A percentile compares a stretch with the other conserved stretches of the same genome.
Conservation (phyloP, 1,140 invertebrate genomes). For the Drosophila kanapiae region DNA sequence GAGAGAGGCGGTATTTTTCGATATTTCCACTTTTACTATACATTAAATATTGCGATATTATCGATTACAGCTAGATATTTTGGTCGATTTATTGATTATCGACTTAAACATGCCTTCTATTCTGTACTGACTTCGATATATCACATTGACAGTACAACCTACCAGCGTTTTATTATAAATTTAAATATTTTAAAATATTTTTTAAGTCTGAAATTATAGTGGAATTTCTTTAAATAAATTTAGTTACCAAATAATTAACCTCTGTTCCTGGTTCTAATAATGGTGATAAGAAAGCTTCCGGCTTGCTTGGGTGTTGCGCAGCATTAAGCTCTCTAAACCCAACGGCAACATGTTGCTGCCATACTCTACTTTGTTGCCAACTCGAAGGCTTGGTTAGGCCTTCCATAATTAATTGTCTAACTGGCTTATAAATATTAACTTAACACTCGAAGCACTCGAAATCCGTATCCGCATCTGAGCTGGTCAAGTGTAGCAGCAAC, state of each 20-base stretch:
- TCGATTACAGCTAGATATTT: no score
- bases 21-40: no score
- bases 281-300: slow-evolving; percentile 54
- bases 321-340: slow-evolving; percentile 31
- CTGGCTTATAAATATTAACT: slow-evolving; percentile 57
- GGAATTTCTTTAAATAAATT: background rate
- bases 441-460: slow-evolving; percentile 49
- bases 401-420: slow-evolving; percentile 34
- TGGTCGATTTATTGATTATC: no score
- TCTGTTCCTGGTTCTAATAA: background rate
- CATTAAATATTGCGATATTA: no score
- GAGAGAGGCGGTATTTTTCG: no score
- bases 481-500: slow-evolving; percentile 46
- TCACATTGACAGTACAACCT: no score
- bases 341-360: slow-evolving; percentile 32
- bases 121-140: no score
- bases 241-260: background rate
- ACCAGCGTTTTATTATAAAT: no score
- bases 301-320: slow-evolving; percentile 14
- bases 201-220: background rate
- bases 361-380: slow-evolving; percentile 16
- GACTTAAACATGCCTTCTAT: no score
- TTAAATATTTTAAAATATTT: background rate
- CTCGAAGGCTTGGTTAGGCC: slow-evolving; percentile 20
- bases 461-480: slow-evolving; percentile 19